A percentile compares a stretch with the other conserved stretches of the same genome.
phyloP scores from a whole-genome alignment of 2,888 invertebrate species.

The Caradrina clavipalpis region DNA sequence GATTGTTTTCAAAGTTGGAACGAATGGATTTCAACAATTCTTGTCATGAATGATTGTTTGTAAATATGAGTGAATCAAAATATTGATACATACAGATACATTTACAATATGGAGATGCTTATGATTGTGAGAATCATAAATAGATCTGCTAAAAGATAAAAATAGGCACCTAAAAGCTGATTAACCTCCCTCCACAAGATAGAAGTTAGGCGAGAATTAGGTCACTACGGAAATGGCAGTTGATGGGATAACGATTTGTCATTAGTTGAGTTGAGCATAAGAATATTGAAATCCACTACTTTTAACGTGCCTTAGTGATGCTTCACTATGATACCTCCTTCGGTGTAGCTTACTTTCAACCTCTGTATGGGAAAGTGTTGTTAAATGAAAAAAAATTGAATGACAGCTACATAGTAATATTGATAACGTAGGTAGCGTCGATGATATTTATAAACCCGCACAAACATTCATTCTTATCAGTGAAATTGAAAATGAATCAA shows the following conservation, averaged over 20 bases:
- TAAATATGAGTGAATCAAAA: slow-evolving; percentile 32
- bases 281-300: slow-evolving; percentile 31
- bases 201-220: slow-evolving; percentile 26
- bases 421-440: slow-evolving; percentile 33
- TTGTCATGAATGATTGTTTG: slow-evolving; percentile 30
- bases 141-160: slow-evolving; percentile 20
- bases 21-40: not conserved
- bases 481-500: slow-evolving; percentile 58
- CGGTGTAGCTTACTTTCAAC: slow-evolving; percentile 5
- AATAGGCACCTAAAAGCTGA: slow-evolving; percentile 27
- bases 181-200: slow-evolving; percentile 33
- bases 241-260: slow-evolving; percentile 24
- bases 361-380: not conserved
- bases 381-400: slow-evolving; percentile 20
- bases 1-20: slow-evolving; percentile 15
- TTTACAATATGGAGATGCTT: not conserved
- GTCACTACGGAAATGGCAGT: slow-evolving; percentile 49
- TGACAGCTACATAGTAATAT: not conserved
- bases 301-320: slow-evolving; percentile 2
- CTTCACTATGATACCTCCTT: not conserved
- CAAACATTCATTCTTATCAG: slow-evolving; percentile 52
- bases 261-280: slow-evolving; percentile 29
- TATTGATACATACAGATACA: not conserved
- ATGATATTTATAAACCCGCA: slow-evolving; percentile 27
- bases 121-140: slow-evolving; percentile 1